phyloP scores from a whole-genome alignment of 2,888 invertebrate genomes.

The Thumatha senex region DNA sequence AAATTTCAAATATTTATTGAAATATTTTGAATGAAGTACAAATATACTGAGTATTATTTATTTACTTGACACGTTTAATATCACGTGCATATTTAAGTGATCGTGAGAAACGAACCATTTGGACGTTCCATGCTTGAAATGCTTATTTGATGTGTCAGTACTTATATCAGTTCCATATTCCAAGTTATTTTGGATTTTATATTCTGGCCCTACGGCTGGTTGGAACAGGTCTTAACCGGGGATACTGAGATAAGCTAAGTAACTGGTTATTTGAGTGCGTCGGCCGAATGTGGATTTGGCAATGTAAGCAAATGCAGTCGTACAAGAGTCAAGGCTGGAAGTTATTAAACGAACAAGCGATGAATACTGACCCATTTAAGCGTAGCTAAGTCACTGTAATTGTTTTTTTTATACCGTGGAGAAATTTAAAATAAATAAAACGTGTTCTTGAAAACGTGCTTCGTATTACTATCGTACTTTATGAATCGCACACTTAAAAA shows the following conservation, averaged over 20 bases:
- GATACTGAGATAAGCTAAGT: slow-evolving; percentile 51
- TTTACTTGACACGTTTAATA: too few relatives aligned
- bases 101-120: neutral
- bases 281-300: slow-evolving; percentile 52
- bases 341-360: slow-evolving; percentile 27
- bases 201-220: slow-evolving; percentile 36
- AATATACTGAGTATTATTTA: too few relatives aligned
- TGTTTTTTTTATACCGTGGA: slow-evolving; percentile 22
- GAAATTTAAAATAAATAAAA: slow-evolving; percentile 24
- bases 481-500: neutral
- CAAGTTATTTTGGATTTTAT: slow-evolving; percentile 46
- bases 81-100: neutral
- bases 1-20: too few relatives aligned
- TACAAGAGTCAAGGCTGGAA: slow-evolving; percentile 34
- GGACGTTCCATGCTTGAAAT: too few relatives aligned
- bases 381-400: slow-evolving; percentile 23
- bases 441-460: slow-evolving; percentile 27
- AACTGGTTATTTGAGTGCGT: slow-evolving; percentile 62
- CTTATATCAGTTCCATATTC: slow-evolving; percentile 10
- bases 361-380: slow-evolving; percentile 31
- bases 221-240: slow-evolving; percentile 56
- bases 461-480: neutral
- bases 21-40: too few relatives aligned
- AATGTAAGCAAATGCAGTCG: slow-evolving; percentile 55
- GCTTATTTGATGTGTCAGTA: neutral